Base-by-base conservation (phyloP, 1,140 invertebrate genomes). In the Asobara japonica region DNA sequence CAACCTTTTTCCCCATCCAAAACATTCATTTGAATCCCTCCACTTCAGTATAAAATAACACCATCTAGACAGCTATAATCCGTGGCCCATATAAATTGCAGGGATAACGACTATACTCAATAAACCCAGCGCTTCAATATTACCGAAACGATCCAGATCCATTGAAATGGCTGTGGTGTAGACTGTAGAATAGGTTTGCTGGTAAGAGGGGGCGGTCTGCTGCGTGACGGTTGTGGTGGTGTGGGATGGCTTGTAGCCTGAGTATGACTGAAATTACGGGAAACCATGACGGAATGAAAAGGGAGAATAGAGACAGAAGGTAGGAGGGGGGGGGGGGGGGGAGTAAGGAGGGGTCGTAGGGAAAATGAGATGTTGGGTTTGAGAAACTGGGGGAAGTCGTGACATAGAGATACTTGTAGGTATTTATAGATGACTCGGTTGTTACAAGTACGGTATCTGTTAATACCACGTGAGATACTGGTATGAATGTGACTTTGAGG, bases 81-180 rank as follows among this genome's bases (percentile, higher is more conserved):
- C 22, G 20, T 27, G 4, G 20, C 10, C 22, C 51, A 60, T 29
- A 60, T 27, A 60, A 60, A 60, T 60, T 27, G 18, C 27, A 7
- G 7, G 11, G 20, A n/a, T 60, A 60, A 60, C 51, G 51, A 60
- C 22, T 60, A 25, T 60, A 60, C 51, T 60, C 22, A 60, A 60
- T 60, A 60, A n/a, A 13, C 20, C 1, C 16, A 60, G 22, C 20
- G 27, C 27, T 60, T 27, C 51, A 60, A 60, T 60, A 60, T 27
- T 22, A 60, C 2, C 51, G 22, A 60, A 60, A 60, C 51, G 20
- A 60, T 60, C 22, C 1, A 13, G 51, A 60, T 60, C 41, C 41
- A 45, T 45, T 45, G 41, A 2, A 45, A 45, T 45, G 41, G 41
- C 41, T 45, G 41, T 16, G 41, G 41, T 45, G 41, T 45, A 45